Base-by-base conservation (phyloP, 2,113 vertebrate genomes). In the Dasyornis broadbenti region DNA sequence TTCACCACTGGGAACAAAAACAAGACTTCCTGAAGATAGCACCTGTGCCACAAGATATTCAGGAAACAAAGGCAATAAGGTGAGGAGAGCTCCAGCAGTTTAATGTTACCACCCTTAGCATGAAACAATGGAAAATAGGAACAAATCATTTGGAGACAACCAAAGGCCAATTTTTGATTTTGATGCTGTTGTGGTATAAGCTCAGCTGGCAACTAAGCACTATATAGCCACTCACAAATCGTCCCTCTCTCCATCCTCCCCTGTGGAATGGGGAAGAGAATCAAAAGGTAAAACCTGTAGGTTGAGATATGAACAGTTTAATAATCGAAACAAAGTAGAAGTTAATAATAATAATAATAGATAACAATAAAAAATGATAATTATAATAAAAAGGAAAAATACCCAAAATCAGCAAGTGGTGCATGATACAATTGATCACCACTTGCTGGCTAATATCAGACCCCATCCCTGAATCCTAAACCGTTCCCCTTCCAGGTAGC, bases 401-500 rank as follows among this genome's bases (percentile, higher is more conserved):
- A 17, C 21, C 11, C 17, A 13, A 52, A 42, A 24, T 5, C 9
- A 39, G 3, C 4, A 49, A 72, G 27, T 9, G 23, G 11, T 33
- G 8, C 35, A 73, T 37, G 18, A 33, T 17, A 16, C 8, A 66
- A 33, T 11, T 33, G 8, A 37, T 52, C 37, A 37, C 17, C 21
- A 52, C 31, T 22, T 59, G 7, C 27, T 73, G 22, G 23, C 17
- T 7, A 42, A 20, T 28, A 27, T 10, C 13, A 72, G 35, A 37
- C 28, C 28, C 19, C 7, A 30, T 21, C 24, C 15, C 10, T 44
- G 37, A 44, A 44, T 13, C 9, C 5, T 45, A 52, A 52, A 7
- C 12, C 73, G 3, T 21, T 81, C 11, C 23, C 3, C 13, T 45
- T n/a, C 19, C 1, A 0, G 7, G 37, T 6, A 30, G 9, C 7